phyloP scores from a whole-genome alignment of 2,113 vertebrate genomes.

The Sinocyclocheilus maitianheensis region DNA sequence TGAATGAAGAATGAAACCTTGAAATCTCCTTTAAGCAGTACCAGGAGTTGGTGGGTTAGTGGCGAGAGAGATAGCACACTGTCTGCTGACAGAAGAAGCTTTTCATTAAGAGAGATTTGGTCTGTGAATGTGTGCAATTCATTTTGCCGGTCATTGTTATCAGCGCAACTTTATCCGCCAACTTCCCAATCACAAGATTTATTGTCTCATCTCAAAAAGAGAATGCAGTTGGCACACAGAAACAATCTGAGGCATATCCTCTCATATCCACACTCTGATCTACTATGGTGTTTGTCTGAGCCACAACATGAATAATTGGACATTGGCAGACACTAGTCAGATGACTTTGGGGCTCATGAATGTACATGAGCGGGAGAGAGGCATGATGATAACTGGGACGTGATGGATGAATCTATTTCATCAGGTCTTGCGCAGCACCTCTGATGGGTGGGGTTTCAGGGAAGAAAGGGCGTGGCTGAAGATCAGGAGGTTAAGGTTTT shows the following conservation, averaged over 20 bases:
- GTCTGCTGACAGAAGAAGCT: constrained; percentile 17
- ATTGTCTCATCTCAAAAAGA: constrained; percentile 42
- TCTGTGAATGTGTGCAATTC: neutral
- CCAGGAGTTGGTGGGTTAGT: neutral
- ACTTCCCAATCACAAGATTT: constrained; percentile 38
- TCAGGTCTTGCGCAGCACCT: neutral
- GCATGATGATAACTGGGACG: constrained; percentile 11
- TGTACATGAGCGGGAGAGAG: neutral
- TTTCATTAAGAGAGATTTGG: constrained; percentile 29
- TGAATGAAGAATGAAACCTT: constrained; percentile 63
- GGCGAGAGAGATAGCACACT: neutral
- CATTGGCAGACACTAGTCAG: constrained; percentile 29
- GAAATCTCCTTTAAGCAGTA: constrained; percentile 58
- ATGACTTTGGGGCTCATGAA: constrained; percentile 9
- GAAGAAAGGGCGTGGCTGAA: constrained; percentile 20
- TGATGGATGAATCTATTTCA: constrained; percentile 44
- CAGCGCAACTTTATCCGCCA: constrained; percentile 3
- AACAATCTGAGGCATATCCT: constrained; percentile 23
- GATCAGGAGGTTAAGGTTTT: constrained; percentile 34
- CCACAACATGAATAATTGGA: constrained; percentile 31
- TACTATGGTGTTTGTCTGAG: constrained; percentile 22
- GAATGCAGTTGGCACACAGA: constrained; percentile 25
- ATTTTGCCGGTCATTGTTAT: constrained; percentile 18
- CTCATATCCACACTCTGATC: constrained; percentile 23
- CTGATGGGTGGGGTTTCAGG: neutral